phyloP scores from a whole-genome alignment of 2,888 invertebrate genomes.

The Balanococcus diminutus region DNA sequence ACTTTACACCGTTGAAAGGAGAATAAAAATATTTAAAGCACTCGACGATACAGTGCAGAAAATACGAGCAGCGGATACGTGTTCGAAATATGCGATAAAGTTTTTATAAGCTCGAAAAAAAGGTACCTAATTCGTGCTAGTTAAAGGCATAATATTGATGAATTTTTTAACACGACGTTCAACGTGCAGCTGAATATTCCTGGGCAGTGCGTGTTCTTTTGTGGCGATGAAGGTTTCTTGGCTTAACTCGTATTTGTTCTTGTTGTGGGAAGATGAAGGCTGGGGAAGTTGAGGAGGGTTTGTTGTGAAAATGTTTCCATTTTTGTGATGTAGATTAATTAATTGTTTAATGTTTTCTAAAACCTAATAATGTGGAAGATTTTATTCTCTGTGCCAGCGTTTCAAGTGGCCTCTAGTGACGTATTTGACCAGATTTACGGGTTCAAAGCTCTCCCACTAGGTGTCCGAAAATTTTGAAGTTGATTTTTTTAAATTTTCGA shows the following conservation, averaged over 20 bases:
- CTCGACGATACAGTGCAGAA: background rate
- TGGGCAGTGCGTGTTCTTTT: background rate
- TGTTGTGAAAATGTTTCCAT: background rate
- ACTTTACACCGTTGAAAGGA: background rate
- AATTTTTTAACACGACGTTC: background rate
- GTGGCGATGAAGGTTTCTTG: background rate
- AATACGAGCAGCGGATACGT: slow-evolving; percentile 3
- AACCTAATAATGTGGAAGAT: background rate
- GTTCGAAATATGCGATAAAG: slow-evolving; percentile 25
- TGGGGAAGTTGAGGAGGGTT: background rate
- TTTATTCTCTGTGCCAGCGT: background rate
- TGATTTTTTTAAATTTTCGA: too few species aligned
- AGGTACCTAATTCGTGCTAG: background rate
- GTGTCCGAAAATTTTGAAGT: too few species aligned
- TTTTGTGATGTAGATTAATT: background rate
- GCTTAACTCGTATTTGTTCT: too few species aligned
- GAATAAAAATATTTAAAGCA: background rate
- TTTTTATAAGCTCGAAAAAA: background rate
- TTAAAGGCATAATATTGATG: background rate
- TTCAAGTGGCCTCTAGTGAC: background rate
- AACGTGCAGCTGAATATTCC: background rate
- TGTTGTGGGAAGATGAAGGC: too few species aligned
- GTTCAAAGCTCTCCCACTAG: background rate
- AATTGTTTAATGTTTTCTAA: background rate
- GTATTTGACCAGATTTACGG: background rate